Evolutionary conservation across 1,140 invertebrate species (phyloP).

Genomic region (Papilio xuthus): DNA sequence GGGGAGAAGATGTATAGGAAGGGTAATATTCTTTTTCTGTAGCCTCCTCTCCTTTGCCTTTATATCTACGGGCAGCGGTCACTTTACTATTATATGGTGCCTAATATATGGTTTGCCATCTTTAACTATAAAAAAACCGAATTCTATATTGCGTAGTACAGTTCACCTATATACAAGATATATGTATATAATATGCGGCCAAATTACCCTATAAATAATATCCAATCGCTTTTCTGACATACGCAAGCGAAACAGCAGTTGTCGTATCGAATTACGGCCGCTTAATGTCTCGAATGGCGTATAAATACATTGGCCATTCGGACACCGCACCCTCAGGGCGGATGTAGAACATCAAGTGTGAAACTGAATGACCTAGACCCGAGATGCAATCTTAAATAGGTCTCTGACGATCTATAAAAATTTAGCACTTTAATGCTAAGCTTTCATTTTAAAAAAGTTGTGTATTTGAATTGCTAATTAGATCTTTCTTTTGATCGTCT

Average conservation of each 20-base stretch:
- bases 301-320: constrained; percentile 10
- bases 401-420: constrained; percentile 11
- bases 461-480: constrained; percentile 20
- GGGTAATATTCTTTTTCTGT: too few species aligned
- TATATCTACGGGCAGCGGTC: too few species aligned
- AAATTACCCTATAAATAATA: constrained; percentile 8
- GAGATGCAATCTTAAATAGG: constrained; percentile 16
- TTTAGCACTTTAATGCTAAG: background rate
- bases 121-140: background rate
- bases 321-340: background rate
- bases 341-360: background rate
- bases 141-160: background rate
- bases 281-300: constrained; percentile 10
- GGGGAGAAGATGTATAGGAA: background rate
- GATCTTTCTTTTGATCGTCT: background rate
- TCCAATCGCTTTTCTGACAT: constrained; percentile 13
- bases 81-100: too few species aligned
- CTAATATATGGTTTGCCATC: too few species aligned
- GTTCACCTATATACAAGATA: background rate
- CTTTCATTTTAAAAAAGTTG: background rate
- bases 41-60: too few species aligned
- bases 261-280: constrained; percentile 12
- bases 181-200: background rate
- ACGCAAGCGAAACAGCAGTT: constrained; percentile 19
- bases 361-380: constrained; percentile 17